Evolutionary conservation across 1,140 invertebrate genomes (phyloP).

Genomic region (Apis laboriosa): DNA sequence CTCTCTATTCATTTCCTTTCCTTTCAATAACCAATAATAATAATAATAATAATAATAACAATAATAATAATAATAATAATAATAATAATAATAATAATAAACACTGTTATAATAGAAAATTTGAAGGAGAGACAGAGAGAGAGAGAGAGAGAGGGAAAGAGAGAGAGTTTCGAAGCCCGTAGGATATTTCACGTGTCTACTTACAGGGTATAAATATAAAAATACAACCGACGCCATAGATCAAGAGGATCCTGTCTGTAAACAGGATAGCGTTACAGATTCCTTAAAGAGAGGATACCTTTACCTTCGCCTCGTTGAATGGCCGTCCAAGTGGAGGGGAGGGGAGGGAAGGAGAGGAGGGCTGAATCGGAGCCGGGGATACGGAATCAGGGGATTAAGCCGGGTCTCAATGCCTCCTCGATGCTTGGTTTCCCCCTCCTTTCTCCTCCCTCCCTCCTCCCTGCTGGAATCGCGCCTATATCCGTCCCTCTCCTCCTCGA

Average conservation of each 20-base stretch:
- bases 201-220: neutral
- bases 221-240: conserved; percentile 24
- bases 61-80: too few relatives aligned
- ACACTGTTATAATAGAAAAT: too few relatives aligned
- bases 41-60: too few relatives aligned
- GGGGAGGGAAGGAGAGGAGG: conserved; percentile 4
- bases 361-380: conserved; percentile 20
- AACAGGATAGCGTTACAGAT: conserved; percentile 65
- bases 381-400: conserved; percentile 61
- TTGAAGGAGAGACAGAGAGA: too few relatives aligned
- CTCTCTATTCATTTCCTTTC: too few relatives aligned
- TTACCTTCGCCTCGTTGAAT: conserved; percentile 38
- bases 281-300: conserved; percentile 57
- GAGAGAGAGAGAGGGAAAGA: too few relatives aligned
- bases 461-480: neutral
- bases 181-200: conserved; percentile 27
- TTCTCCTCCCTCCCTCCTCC: conserved; percentile 15
- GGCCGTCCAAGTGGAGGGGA: neutral
- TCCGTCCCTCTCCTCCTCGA: neutral
- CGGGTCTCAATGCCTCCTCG: conserved; percentile 40
- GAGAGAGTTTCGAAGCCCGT: neutral
- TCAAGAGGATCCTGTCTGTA: conserved; percentile 54
- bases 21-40: too few relatives aligned
- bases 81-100: too few relatives aligned
- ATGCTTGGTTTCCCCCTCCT: neutral